Evolutionary conservation across 2,888 invertebrate genomes (phyloP), one percentile per base, ranked within the genome.

Genomic region (Drosophila kambysellisi): DNA sequence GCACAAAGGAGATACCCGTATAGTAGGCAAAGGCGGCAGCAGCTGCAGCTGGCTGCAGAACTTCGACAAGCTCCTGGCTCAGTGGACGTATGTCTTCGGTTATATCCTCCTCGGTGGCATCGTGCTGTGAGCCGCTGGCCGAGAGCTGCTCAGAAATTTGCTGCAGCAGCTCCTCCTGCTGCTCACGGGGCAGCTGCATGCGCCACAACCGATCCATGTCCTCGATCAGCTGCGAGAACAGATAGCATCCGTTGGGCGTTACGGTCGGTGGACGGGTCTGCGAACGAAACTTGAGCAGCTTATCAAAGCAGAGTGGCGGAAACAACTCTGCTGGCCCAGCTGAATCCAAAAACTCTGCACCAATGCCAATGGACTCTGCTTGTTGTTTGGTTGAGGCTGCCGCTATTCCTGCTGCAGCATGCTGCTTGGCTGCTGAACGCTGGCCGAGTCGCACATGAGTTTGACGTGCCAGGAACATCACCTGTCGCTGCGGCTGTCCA

Each of bases 171-270:
- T 92, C 88, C 32, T 91, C 91, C 60, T 87, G 81, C 50, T 76
- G 81, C 57, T 90, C 83, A 37, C 79, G 77, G 9, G 92, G 91
- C 70, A 89, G 63, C 71, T 93, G 92, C 61, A 90, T 70, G 8
- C 91, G 87, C 77, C 91, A 90, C 73, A 93, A 62, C 4, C 88
- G 87, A 81, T 93, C 93, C 81, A 93, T 89, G 77, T 93, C 93
- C 82, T 91, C 89, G 57, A 92, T 85, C n/a, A 92, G 74, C 66
- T 92, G 87, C 8, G 92, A 92, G 74, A 92, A 92, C 67, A 92
- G 80, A 37, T 92, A 92, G 4, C 88, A 80, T 3, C 43, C 65
- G 25, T 41, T 70, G 15, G 58, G 43, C 12, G 57, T 59, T 8
- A 61, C 58, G 0, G 68, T 63, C 8, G 61, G 58, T 0, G 66